A percentile compares a stretch with the other conserved stretches of the same genome.
Evolutionary conservation across 2,113 vertebrate species (phyloP).

Genomic region (Chauna torquata): DNA sequence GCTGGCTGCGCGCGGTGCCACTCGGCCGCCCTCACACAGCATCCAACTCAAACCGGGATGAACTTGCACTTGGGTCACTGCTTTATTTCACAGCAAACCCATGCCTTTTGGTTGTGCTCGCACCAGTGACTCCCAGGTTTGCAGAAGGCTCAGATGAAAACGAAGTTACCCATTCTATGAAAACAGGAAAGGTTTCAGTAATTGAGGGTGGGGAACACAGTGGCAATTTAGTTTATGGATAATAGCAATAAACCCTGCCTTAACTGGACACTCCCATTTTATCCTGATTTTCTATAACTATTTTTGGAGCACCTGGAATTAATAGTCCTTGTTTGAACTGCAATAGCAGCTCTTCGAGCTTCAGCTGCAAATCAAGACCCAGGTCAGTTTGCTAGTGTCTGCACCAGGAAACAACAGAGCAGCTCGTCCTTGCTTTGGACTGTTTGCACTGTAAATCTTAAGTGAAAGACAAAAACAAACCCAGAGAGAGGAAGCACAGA

Average conservation of each 20-base stretch:
- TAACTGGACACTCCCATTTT: background rate
- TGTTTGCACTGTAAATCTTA: background rate
- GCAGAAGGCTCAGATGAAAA: background rate
- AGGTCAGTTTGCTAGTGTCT: background rate
- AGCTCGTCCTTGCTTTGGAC: background rate
- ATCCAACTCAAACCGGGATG: background rate
- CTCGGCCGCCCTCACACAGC: fast-evolving
- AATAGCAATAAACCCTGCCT: background rate
- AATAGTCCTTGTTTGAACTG: background rate
- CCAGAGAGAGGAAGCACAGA: background rate
- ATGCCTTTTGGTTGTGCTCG: background rate
- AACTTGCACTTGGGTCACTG: background rate
- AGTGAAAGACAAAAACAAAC: background rate
- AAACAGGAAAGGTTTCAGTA: background rate
- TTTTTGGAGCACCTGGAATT: background rate
- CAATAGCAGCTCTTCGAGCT: background rate
- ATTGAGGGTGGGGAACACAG: background rate
- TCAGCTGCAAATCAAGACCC: background rate
- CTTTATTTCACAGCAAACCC: background rate
- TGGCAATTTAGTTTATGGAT: background rate
- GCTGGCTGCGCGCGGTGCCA: background rate
- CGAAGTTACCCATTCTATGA: background rate
- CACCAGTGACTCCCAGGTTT: background rate
- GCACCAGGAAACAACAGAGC: background rate
- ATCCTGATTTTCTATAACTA: background rate